Evolutionary conservation across 2,797 vertebrate species (phyloP), one percentile per base, ranked within the genome.

Genomic region (Phoxinus dragarum): DNA sequence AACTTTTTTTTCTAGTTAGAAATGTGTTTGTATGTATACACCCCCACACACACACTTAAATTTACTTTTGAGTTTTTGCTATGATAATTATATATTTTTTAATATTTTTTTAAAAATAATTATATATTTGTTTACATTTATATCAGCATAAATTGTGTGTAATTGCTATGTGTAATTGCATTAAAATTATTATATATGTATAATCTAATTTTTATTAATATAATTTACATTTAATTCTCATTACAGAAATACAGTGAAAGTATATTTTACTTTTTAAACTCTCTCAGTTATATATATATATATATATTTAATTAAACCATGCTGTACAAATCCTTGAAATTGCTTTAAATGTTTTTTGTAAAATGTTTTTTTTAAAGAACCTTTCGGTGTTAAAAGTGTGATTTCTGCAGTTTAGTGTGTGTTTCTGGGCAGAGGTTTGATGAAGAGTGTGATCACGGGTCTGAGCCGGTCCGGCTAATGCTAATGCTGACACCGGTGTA

Each of bases 401-500:
- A 19, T 21, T 1, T 23, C 1, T 49, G 47, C 1, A 16, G 47
- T 49, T 7, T 1, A 1, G 6, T 72, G 14, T 5, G 47, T 74
- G 44, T 3, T 5, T 27, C 8, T 44, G 69, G 0, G 3, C 23
- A 3, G 42, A 47, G 11, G 47, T 49, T 49, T 49, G 47, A 56
- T 81, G 67, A 54, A 44, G 27, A 80, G 36, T 5, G 59, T 31
- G 69, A 86, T 74, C 66, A 67, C 38, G 68, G 61, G 77, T 69
- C 38, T 36, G 44, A 69, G 42, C 52, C 11, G 34, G 74, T 88
- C 87, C 72, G 91, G 93, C 93, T 86, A 87, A 86, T 84, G 88
- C 92, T 95, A 93, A 94, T 94, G 93, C 94, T 92, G 93, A 94
- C 94, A 91, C 88, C 88, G 91, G 87, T 93, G 87, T 94, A 95